Evolutionary conservation across 2,888 invertebrate genomes (phyloP).

Genomic region (Altica lythri): DNA sequence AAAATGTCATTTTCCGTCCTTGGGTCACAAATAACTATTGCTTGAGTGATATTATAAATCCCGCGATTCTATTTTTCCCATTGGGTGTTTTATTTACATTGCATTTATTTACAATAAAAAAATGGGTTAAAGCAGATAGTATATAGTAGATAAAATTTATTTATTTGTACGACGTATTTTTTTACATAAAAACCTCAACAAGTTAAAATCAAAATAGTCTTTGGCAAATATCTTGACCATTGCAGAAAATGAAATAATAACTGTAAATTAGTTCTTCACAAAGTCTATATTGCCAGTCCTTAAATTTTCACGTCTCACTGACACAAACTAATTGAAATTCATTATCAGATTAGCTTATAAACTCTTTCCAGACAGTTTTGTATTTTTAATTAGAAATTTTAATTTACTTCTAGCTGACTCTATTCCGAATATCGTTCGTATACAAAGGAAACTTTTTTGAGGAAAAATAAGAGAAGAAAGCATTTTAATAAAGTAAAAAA

Average conservation of each 20-base stretch:
- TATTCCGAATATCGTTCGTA: not conserved
- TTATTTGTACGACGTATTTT: too few relatives aligned
- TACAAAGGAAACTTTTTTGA: constrained; percentile 1
- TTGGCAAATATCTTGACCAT: too few relatives aligned
- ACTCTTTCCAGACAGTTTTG: constrained; percentile 20
- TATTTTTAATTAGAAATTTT: constrained; percentile 26
- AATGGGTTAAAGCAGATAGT: too few relatives aligned
- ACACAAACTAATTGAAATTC: constrained; percentile 24
- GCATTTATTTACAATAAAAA: too few relatives aligned
- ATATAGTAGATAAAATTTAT: too few relatives aligned
- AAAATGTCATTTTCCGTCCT: too few relatives aligned
- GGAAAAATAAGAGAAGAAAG: constrained; percentile 4
- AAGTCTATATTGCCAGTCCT: constrained; percentile 4
- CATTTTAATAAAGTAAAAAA: constrained; percentile 9
- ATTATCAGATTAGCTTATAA: constrained; percentile 27
- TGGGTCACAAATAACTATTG: too few relatives aligned
- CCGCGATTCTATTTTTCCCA: too few relatives aligned
- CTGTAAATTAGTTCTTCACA: constrained; percentile 9
- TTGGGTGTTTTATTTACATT: too few relatives aligned
- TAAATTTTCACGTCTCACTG: constrained; percentile 21
- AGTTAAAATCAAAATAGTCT: too few relatives aligned
- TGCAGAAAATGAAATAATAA: constrained; percentile 18
- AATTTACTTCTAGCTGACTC: constrained; percentile 11
- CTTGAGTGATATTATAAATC: too few relatives aligned
- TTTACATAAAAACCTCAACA: too few relatives aligned